These are phyloP conservation scores for Stictonetta naevosa DNA, from an alignment of 2,113 vertebrate species.

Conservation along the genomic window DNA sequence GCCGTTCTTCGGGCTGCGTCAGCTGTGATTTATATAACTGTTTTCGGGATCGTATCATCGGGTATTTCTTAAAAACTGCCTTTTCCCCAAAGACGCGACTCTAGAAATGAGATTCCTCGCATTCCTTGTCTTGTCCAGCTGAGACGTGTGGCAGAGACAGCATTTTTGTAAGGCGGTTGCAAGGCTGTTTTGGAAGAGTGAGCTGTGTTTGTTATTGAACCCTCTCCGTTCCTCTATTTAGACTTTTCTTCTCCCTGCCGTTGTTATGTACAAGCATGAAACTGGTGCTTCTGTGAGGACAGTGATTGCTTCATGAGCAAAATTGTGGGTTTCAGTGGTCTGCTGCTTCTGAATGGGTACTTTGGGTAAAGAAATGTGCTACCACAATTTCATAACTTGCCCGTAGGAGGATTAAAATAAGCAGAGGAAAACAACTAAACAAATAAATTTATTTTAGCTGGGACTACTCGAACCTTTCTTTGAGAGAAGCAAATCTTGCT, in stretches of 20 bases:
- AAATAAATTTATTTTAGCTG: constrained; percentile 21
- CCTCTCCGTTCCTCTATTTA: background rate
- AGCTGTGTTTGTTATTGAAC: background rate
- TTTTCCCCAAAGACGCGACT: background rate
- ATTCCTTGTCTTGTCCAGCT: constrained; percentile 42
- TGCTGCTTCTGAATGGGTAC: constrained; percentile 10
- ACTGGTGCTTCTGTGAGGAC: background rate
- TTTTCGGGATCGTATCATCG: background rate
- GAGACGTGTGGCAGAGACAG: constrained; percentile 27
- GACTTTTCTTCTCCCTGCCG: background rate
- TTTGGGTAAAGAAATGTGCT: constrained; percentile 11
- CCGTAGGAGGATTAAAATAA: constrained; percentile 35
- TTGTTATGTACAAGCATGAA: constrained; percentile 18
- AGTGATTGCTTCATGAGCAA: background rate
- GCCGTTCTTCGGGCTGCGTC: background rate
- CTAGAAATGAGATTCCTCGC: constrained; percentile 48
- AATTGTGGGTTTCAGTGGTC: constrained; percentile 21
- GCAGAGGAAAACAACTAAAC: constrained; percentile 22
- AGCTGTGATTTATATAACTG: constrained; percentile 1
- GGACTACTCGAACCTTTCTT: background rate
- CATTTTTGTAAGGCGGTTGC: constrained; percentile 24
- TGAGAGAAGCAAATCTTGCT: background rate
- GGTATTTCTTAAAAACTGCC: background rate
- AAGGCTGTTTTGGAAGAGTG: background rate
- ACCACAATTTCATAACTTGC: constrained; percentile 50